Evolutionary conservation across 2,113 vertebrate species (phyloP).

Genomic region (Lophura nycthemera): DNA sequence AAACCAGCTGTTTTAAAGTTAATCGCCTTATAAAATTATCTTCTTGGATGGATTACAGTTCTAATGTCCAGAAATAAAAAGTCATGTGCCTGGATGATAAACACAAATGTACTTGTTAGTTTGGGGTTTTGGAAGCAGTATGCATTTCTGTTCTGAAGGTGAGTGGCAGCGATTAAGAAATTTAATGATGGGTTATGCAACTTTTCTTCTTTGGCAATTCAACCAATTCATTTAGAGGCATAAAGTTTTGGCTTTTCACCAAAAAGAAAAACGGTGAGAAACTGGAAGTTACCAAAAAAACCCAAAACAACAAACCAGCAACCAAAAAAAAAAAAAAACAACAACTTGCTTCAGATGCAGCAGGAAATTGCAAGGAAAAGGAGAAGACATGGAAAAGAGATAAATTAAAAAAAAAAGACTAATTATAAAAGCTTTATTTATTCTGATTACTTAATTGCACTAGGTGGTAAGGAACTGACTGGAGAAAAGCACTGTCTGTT

Average conservation of each 20-base stretch:
- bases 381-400: not conserved
- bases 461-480: not conserved
- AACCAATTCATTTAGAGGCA: not conserved
- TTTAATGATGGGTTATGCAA: not conserved
- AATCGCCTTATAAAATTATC: not conserved
- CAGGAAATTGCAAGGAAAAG: not conserved
- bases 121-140: not conserved
- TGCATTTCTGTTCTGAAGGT: not conserved
- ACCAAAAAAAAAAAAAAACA: not conserved
- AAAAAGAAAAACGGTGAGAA: not conserved
- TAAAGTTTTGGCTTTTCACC: not conserved
- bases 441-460: not conserved
- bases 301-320: not conserved
- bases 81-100: not conserved
- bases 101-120: not conserved
- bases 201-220: not conserved
- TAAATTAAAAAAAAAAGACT: not conserved
- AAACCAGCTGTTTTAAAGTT: fast-evolving
- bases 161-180: not conserved
- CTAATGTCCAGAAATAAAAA: not conserved
- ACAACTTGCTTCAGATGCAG: not conserved
- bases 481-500: not conserved
- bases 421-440: fast-evolving
- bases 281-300: not conserved
- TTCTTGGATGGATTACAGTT: not conserved